phyloP scores from a whole-genome alignment of 2,888 invertebrate genomes.

The Chironomus tentans region DNA sequence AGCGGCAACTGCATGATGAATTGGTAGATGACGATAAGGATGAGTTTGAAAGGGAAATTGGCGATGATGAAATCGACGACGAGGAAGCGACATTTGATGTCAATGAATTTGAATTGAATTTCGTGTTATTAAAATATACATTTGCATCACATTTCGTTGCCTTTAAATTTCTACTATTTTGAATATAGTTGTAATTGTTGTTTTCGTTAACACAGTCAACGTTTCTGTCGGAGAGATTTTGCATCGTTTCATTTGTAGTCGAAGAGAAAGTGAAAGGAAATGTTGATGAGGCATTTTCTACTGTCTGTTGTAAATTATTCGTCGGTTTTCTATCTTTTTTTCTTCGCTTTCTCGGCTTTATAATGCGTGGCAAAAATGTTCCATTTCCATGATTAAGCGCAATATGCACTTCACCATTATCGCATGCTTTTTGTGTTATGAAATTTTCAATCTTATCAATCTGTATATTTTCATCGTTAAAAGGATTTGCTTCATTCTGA shows the following conservation, averaged over 20 bases:
- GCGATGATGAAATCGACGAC: slow-evolving; percentile 8
- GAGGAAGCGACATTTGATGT: not conserved
- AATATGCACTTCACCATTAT: not conserved
- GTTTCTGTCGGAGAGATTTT: slow-evolving; percentile 20
- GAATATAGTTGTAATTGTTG: slow-evolving; percentile 22
- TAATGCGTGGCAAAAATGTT: slow-evolving; percentile 75
- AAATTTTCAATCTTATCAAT: no score
- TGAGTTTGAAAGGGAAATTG: slow-evolving; percentile 15
- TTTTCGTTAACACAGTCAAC: slow-evolving; percentile 13
- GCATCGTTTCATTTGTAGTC: not conserved
- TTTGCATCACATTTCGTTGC: not conserved
- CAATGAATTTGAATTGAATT: slow-evolving; percentile 6
- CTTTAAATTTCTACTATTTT: slow-evolving; percentile 1
- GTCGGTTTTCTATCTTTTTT: slow-evolving; percentile 78
- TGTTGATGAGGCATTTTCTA: slow-evolving; percentile 28
- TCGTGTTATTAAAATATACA: not conserved
- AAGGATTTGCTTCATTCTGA: no score
- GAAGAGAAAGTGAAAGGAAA: slow-evolving; percentile 19
- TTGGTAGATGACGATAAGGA: not conserved
- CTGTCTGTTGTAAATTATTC: slow-evolving; percentile 28
- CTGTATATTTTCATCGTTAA: no score
- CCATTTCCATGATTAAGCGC: slow-evolving; percentile 42
- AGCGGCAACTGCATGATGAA: slow-evolving; percentile 32
- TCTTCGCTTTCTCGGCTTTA: slow-evolving; percentile 79
- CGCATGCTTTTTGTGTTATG: not conserved